Evolutionary conservation across 2,888 invertebrate genomes (phyloP), one percentile per base, ranked within the genome.

Genomic region (Tenthredo mesomela): DNA sequence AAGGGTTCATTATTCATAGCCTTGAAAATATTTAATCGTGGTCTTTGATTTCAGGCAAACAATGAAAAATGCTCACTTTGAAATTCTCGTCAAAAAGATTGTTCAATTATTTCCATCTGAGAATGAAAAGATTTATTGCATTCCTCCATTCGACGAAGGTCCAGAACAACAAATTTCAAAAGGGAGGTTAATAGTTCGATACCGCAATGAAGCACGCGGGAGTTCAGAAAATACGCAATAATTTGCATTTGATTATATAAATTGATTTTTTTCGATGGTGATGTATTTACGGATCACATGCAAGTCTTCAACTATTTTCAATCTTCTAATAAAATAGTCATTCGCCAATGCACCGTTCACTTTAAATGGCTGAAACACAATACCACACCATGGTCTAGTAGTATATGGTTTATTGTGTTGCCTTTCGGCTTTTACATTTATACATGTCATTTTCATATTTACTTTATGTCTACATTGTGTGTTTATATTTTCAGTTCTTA

Each of bases 281-380:
- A 67, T 15, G 15, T 67, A 67, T 21, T 21, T 25, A 18, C 25
- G 10, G 25, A 61, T 61, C 21, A n/a, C 58, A 58, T 58, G 58
- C 18, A 58, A 18, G 18, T 58, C 58, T 58, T 58, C 58, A 18
- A 58, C 18, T 58, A 58, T 58, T 58, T 21, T 58, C 9, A 58
- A n/a, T 58, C 18, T 58, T 21, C 1, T 7, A 58, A 58, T 58
- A 21, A 9, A 58, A n/a, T 40, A 71, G 71, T 18, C 10, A 40
- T 40, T 5, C 71, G 71, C 7, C 15, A 40, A 40, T 71, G 43
- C 40, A 71, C 71, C 1, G n/a, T 71, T n/a, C 71, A 71, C 71
- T 40, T n/a, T n/a, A 43, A 71, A 10, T 71, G 71, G 71, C 71
- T 71, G n/a, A 71, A 40, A 29, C 71, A 71, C 10, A 71, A 71